Base-by-base conservation (phyloP, 2,797 vertebrate genomes). In the Mallotus villosus region DNA sequence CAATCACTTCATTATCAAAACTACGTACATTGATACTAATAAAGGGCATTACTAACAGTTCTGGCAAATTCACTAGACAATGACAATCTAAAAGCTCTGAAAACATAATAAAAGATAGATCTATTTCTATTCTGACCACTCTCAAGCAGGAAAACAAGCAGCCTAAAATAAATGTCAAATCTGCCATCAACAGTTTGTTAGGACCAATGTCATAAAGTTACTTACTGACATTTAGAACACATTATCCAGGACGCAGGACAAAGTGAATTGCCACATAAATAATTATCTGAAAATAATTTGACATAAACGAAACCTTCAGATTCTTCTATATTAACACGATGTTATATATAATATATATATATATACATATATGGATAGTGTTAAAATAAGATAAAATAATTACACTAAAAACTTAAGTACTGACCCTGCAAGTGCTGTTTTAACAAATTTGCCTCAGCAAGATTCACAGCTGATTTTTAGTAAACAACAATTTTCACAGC, bases 401-500 rank as follows among this genome's bases (percentile, higher is more conserved):
- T 41, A 72, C 12, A 72, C 69, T 19, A 67, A 61, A 74, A 81
- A 63, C 46, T 51, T 72, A 27, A 49, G 75, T 53, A 76, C 74
- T 81, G 81, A 84, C 74, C 57, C 67, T 79, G 63, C 70, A 76
- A 72, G 60, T 81, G 59, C 68, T 67, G 77, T 77, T 74, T 85
- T 11, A 67, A 70, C 71, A 75, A 5, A 22, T 53, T 76, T 76
- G 78, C 73, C 81, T 85, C 41, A 14, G 75, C 72, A 75, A 77
- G 58, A 75, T 87, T 90, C 78, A 88, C 80, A 87, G 69, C 86
- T 81, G 6, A 79, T 67, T 81, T 78, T 12, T 63, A 85, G 84
- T 82, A 86, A 87, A 86, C 74, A 86, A 76, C 9, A n/a, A 2
- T 82, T 85, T 92, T 88, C 85, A 90, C 82, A 92, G 83, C 77